Conservation (phyloP, 35 echinoderm and acorn worm species). For the Eucidaris tribuloides region DNA sequence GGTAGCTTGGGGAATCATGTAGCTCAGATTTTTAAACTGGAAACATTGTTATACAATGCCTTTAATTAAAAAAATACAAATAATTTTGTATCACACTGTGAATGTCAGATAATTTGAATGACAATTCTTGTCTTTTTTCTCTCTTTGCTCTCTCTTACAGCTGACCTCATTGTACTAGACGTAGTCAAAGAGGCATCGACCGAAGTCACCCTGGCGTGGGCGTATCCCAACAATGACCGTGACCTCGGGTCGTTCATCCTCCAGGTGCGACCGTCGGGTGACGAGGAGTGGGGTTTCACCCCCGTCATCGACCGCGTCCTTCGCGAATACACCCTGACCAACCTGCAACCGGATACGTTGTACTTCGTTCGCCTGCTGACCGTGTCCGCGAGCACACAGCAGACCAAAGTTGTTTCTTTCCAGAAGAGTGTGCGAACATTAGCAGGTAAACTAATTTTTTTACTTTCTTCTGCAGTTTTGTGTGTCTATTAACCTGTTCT, state of each 20-base stretch:
- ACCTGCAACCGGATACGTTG: neutral
- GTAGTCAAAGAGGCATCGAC: neutral
- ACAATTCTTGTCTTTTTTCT: too few species aligned
- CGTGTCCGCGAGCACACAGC: neutral
- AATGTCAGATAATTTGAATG: too few species aligned
- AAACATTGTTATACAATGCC: too few species aligned
- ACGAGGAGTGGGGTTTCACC: neutral
- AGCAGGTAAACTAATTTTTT: neutral
- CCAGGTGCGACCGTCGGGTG: neutral
- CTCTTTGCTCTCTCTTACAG: neutral
- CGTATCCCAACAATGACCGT: neutral
- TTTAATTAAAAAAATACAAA: too few species aligned
- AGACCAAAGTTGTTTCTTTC: neutral
- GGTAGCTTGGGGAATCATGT: too few species aligned
- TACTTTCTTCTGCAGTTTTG: neutral
- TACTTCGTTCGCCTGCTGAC: slow-evolving; percentile 3
- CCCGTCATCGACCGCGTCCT: neutral
- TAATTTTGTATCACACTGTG: too few species aligned
- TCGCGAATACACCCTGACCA: neutral
- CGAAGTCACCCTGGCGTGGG: neutral
- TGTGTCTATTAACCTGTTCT: neutral
- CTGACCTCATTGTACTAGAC: neutral
- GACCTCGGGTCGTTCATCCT: neutral
- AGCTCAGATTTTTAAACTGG: too few species aligned
- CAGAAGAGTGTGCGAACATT: neutral